A percentile compares a stretch with the other conserved stretches of the same genome.
Conservation (phyloP, 2,888 invertebrate species). For the Euzetes globulus region DNA sequence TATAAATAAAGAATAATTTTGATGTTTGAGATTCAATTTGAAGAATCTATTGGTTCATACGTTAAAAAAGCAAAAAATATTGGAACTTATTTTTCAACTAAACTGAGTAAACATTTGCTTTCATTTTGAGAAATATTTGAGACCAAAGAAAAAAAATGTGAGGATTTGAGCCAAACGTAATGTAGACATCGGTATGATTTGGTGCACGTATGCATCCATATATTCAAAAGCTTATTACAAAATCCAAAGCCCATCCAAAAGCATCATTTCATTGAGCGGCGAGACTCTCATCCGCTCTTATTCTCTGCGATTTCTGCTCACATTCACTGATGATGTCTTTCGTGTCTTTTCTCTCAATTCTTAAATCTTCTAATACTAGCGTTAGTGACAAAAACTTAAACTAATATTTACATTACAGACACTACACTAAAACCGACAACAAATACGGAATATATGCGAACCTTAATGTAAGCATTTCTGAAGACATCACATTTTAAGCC, state of each 20-base stretch:
- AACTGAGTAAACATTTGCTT: slow-evolving; percentile 5
- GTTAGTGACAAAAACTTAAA: slow-evolving; percentile 20
- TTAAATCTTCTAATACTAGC: slow-evolving; percentile 14
- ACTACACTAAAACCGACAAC: neutral
- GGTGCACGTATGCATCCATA: slow-evolving; percentile 7
- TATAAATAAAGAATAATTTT: too few species aligned
- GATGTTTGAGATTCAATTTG: too few species aligned
- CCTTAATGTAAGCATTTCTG: neutral
- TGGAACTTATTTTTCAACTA: neutral
- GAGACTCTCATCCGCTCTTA: neutral
- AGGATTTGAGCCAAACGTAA: neutral
- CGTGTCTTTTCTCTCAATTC: slow-evolving; percentile 17
- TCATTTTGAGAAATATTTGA: neutral
- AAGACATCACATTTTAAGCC: neutral
- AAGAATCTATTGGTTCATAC: neutral
- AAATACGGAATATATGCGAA: slow-evolving; percentile 6
- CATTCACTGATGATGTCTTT: neutral
- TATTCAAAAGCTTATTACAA: neutral
- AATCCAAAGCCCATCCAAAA: slow-evolving; percentile 1
- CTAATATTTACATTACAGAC: slow-evolving; percentile 24
- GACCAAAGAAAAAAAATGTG: neutral
- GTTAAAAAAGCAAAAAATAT: neutral
- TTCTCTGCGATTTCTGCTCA: neutral
- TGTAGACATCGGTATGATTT: neutral
- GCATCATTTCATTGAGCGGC: neutral